These are phyloP conservation scores for Stichodactyla mertensii DNA, from an alignment of 64 coral and sea anemone species.

Conservation along the genomic window DNA sequence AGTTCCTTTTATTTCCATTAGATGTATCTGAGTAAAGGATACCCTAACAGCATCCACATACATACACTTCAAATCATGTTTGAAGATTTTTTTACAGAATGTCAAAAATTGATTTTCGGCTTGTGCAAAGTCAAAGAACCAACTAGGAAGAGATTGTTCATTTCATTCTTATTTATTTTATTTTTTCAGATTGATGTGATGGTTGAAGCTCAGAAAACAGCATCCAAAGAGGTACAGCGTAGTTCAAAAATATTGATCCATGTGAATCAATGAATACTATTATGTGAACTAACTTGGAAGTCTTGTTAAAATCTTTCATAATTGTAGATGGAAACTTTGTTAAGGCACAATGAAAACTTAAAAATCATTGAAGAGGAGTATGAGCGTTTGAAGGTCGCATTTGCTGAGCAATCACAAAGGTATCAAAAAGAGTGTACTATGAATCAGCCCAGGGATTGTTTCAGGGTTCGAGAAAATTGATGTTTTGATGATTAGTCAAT, in stretches of 20 bases:
- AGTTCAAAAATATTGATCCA: not conserved
- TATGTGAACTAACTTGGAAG: too few relatives aligned
- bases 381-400: slow-evolving; percentile 80
- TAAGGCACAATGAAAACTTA: slow-evolving; percentile 49
- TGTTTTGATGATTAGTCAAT: too few relatives aligned
- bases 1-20: not conserved
- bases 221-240: slow-evolving; percentile 70
- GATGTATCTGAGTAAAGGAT: not conserved
- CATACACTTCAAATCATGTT: too few relatives aligned
- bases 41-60: not conserved
- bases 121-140: too few relatives aligned
- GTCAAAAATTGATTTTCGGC: too few relatives aligned
- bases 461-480: too few relatives aligned
- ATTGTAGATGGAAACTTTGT: slow-evolving; percentile 61
- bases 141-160: too few relatives aligned
- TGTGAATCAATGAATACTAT: not conserved
- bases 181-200: slow-evolving; percentile 66
- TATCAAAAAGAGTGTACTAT: not conserved
- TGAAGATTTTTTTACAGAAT: too few relatives aligned
- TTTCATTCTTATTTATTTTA: not conserved
- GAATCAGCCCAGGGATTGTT: too few relatives aligned
- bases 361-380: slow-evolving; percentile 59
- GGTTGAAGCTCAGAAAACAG: slow-evolving; percentile 65
- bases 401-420: slow-evolving; percentile 95
- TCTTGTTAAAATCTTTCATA: not conserved